Base-by-base conservation (phyloP, 2,888 invertebrate genomes). In the Rhaphigaster nebulosa region DNA sequence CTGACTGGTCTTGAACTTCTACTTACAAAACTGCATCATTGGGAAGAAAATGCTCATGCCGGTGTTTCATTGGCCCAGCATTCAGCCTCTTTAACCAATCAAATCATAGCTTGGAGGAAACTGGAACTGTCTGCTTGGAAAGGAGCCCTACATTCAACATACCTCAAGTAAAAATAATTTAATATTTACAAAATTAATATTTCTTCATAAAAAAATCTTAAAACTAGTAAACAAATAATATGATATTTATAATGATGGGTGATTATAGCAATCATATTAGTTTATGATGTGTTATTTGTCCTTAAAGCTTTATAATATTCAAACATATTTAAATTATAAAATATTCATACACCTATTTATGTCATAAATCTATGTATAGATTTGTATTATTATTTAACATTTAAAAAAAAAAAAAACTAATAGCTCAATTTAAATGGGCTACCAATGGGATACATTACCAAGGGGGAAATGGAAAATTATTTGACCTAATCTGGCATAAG, bases 41-140 rank as follows among this genome's bases (percentile, higher is more conserved):
- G 99, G 99, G 98, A 99, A 93, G 96, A 96, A 93, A 97, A 97
- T 92, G 98, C 99, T 0, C 98, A 98, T 93, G 96, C 95, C 92
- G 97, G 96, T 13, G 98, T 99, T 91, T 97, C 97, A 92, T 94
- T 99, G 93, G 95, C 96, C 0, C 95, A 95, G 0, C 95, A 97
- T 91, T 96, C 97, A n/a, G 94, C 96, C 52, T 95, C 95, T 52
- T 94, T 99, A 1, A 97, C 97, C 0, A 95, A 96, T 91, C 96
- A 97, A 93, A 97, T 99, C 89, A 96, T 99, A 87, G 95, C 96
- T 89, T 99, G 99, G 99, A 96, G 99, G 91, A 97, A 97, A 93
- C 93, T 98, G 50, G 99, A 99, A 93, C 95, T 99, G 92, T 95
- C 95, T 91, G 96, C 96, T 93, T 99, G 99, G 99, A 97, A 97